Base-by-base conservation (phyloP, 2,888 invertebrate species). In the Hipparchia semele region DNA sequence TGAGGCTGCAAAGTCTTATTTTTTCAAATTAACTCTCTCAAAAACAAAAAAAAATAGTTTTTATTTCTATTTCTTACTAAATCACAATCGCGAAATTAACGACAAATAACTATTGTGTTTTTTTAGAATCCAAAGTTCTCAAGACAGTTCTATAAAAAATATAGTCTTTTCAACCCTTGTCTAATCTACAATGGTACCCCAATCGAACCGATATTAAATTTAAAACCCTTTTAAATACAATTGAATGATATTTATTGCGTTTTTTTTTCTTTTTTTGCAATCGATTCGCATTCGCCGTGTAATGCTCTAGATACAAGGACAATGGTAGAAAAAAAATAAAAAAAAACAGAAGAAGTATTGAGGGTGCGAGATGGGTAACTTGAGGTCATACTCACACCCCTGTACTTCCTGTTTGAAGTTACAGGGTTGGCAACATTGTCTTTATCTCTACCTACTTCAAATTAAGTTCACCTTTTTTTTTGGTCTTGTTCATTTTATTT, bases 381-480 rank as follows among this genome's bases (percentile, higher is more conserved):
- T 92, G 92, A 93, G 94, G 94, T 94, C 92, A 93, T 88, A 90
- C 88, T 92, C 92, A 91, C 92, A 92, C 93, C 93, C 92, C 88
- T 92, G 89, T 90, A 90, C 91, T 91, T 93, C 91, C 93, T 90
- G 86, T 84, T 82, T 76, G n/a, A 59, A 73, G 33, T 33, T 72
- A 54, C 72, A 92, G 92, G 92, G 93, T 75, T 93, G 90, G 75
- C 89, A 79, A 73, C 45, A 23, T 13, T 58, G 8, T 56, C 7
- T 13, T 13, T 49, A 33, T 13, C 9, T 58, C 49, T 4, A 49
- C 6, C 5, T 46, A 46, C 46, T 6, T 4, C 49, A 49, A 6
- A 49, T 4, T 49, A 49, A 8, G 49, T 49, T 49, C 3, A 39
- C 49, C 1, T 6, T 5, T 49, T 39, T 39, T 39, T 39, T 39